A percentile compares a stretch with the other conserved stretches of the same genome.
phyloP scores from a whole-genome alignment of 2,113 vertebrate genomes.

The Tragelaphus strepsiceros region DNA sequence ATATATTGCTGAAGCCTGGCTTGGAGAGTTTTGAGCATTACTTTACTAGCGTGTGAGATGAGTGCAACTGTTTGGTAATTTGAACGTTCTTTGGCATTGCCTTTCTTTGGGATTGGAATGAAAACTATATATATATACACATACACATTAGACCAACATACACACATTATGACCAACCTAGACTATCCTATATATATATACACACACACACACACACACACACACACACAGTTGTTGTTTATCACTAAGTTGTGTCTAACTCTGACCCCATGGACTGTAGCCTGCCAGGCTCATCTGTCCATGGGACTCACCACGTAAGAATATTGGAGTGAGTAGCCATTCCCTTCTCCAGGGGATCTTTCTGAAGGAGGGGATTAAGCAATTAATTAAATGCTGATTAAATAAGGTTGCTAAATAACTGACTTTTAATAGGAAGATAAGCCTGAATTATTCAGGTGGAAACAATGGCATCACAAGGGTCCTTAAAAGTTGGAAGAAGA shows the following conservation, averaged over 20 bases:
- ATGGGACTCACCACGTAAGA: neutral
- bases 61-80: neutral
- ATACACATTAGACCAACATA: too few species aligned
- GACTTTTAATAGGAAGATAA: neutral
- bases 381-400: neutral
- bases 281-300: neutral
- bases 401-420: neutral
- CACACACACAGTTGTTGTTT: neutral
- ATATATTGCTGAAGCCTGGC: neutral
- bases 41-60: neutral
- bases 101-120: neutral
- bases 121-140: too few species aligned
- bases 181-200: neutral
- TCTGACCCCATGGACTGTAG: neutral
- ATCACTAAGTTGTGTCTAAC: neutral
- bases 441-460: neutral
- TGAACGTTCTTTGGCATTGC: neutral
- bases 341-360: neutral
- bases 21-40: neutral
- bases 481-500: neutral
- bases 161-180: neutral
- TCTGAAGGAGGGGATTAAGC: neutral
- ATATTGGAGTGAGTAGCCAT: neutral
- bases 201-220: rapidly evolving
- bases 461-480: neutral